Conservation (phyloP, 2,113 vertebrate genomes). For the Turnix velox region DNA sequence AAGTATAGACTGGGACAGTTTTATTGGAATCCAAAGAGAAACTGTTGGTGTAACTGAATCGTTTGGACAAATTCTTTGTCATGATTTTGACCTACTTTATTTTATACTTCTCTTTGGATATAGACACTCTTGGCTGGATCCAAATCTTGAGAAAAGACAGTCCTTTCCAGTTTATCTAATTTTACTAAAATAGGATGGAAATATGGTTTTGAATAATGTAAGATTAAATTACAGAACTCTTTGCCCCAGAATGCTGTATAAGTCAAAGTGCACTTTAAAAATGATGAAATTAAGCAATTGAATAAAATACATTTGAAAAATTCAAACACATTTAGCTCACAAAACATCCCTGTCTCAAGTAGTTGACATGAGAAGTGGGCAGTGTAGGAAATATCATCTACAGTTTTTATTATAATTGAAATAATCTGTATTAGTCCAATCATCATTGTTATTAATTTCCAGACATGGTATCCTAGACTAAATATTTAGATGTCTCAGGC, state of each 20-base stretch:
- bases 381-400: not conserved
- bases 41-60: not conserved
- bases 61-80: not conserved
- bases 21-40: not conserved
- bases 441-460: not conserved
- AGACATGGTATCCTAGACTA: not conserved
- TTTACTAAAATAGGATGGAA: not conserved
- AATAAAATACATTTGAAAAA: not conserved
- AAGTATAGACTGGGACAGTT: not conserved
- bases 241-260: not conserved
- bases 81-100: not conserved
- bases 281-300: fast-evolving
- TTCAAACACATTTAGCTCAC: not conserved
- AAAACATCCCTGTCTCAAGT: not conserved
- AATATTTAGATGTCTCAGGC: not conserved
- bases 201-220: not conserved
- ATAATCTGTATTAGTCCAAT: not conserved
- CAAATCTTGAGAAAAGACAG: not conserved
- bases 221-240: not conserved
- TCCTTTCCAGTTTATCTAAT: not conserved
- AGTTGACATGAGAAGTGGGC: not conserved
- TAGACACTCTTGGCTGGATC: not conserved
- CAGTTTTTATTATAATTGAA: not conserved
- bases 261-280: not conserved
- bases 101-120: not conserved